Percentiles rank a stretch among this genome's conserved stretches.
Conservation (phyloP, 2,888 invertebrate genomes). For the Tromatobia lineatoria region DNA sequence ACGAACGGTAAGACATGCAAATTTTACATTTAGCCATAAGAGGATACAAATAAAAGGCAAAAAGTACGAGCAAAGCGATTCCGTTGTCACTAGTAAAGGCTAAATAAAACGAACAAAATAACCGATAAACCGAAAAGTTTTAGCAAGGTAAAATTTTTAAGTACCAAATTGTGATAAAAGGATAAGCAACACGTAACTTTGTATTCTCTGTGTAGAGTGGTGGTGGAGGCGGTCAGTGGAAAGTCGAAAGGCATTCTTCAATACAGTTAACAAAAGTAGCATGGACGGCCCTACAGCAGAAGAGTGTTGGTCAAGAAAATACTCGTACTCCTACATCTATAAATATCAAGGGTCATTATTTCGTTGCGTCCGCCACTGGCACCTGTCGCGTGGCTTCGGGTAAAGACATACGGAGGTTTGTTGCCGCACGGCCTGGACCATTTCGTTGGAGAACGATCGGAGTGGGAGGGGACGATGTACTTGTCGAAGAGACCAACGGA, state of each 20-base stretch:
- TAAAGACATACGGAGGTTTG: conserved; percentile 66
- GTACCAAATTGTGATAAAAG: not conserved
- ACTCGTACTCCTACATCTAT: conserved; percentile 63
- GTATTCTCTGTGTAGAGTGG: not conserved
- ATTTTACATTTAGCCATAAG: too few species aligned
- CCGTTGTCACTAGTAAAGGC: too few species aligned
- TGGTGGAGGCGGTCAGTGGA: not conserved
- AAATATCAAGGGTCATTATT: conserved; percentile 78
- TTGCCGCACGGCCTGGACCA: conserved; percentile 39
- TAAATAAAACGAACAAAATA: too few species aligned
- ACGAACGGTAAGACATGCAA: too few species aligned
- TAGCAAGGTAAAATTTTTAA: not conserved
- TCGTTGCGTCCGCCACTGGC: conserved; percentile 81
- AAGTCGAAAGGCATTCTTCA: conserved; percentile 3
- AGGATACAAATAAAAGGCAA: too few species aligned
- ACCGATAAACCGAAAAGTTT: too few species aligned
- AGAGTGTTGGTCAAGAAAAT: not conserved
- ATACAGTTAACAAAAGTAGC: not conserved
- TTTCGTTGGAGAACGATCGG: conserved; percentile 36
- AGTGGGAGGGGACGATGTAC: conserved; percentile 34
- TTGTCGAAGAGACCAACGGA: conserved; percentile 37
- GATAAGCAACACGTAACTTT: not conserved
- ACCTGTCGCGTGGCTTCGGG: conserved; percentile 84
- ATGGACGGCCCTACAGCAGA: not conserved
- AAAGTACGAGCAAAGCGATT: too few species aligned